Conservation (phyloP, 1,140 invertebrate genomes). For the Fopius arisanus region DNA sequence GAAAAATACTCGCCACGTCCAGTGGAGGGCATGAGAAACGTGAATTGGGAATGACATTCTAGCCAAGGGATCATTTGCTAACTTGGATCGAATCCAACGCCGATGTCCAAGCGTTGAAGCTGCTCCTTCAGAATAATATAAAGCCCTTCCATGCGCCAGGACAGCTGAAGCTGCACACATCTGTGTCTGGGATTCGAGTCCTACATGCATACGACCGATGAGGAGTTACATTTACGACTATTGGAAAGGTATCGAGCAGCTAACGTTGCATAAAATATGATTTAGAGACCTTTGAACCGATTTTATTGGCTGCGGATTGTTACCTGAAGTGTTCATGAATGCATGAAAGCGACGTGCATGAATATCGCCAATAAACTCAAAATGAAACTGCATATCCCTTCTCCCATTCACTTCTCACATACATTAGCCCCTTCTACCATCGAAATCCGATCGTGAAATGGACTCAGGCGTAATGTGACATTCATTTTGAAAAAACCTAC, state of each 20-base stretch:
- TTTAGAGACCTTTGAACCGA: conserved; percentile 52
- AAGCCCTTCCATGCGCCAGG: neutral
- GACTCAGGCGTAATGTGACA: neutral
- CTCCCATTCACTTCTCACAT: neutral
- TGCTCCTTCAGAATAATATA: neutral
- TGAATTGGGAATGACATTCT: neutral
- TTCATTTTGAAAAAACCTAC: neutral
- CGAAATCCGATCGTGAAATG: neutral
- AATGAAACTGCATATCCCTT: conserved; percentile 3
- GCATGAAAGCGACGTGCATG: neutral
- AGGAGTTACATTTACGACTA: conserved; percentile 43
- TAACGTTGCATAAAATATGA: conserved; percentile 52
- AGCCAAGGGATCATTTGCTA: neutral
- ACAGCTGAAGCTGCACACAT: neutral
- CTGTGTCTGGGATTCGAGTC: neutral
- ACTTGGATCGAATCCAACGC: neutral
- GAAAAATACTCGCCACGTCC: neutral
- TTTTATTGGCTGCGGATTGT: conserved; percentile 31
- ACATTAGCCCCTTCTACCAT: neutral
- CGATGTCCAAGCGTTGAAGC: neutral
- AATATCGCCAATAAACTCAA: conserved; percentile 5
- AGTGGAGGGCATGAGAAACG: neutral
- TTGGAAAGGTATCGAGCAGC: conserved; percentile 40
- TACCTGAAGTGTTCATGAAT: conserved; percentile 10
- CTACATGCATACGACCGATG: neutral